Evolutionary conservation across 2,113 vertebrate genomes (phyloP), one percentile per base, ranked within the genome.

Genomic region (Brienomyrus brachyistius): DNA sequence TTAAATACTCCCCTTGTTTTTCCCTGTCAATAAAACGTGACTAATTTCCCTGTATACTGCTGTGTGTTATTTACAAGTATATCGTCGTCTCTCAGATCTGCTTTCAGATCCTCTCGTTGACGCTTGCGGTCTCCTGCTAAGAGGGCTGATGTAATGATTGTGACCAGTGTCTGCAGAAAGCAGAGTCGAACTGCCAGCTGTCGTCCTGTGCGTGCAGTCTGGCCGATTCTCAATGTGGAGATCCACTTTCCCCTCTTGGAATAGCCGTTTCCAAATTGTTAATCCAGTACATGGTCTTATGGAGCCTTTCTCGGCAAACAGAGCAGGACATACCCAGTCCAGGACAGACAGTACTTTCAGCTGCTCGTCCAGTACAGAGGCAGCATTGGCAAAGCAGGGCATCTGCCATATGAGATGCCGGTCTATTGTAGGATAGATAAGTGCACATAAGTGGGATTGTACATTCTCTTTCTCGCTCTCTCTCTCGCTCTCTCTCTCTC

Each of bases 1-100:
- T 93, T 87, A 90, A 91, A 91, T 92, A 91, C 86, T 87, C 88
- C 56, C 51, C 92, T 91, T 91, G 56, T 89, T 90, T 80, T 93
- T 91, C 88, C 89, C 89, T 89, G 70, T 74, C 62, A 90, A 89
- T 91, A 93, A 92, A 92, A 89, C 52, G 90, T 88, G 50, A 90
- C 83, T 91, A 89, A 90, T 87, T 90, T 90, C 90, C 87, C 62
- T n/a, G 80, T 59, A 84, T 10, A 40, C 21, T 5, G 52, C 31
- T 59, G 77, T 89, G 52, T 40, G 35, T 48, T 62, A 27, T 59
- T n/a, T 35, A 40, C 4, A 1, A 88, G 43, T 47, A 9, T 27
- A 47, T 31, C 21, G n/a, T 8, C 52, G 5, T 66, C 40, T 43
- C 23, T 88, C 19, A 47, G 10, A 70, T 70, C 62, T 3, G n/a